A percentile compares a stretch with the other conserved stretches of the same genome.
phyloP scores from a whole-genome alignment of 2,797 vertebrate genomes.

The Xenopus petersii region DNA sequence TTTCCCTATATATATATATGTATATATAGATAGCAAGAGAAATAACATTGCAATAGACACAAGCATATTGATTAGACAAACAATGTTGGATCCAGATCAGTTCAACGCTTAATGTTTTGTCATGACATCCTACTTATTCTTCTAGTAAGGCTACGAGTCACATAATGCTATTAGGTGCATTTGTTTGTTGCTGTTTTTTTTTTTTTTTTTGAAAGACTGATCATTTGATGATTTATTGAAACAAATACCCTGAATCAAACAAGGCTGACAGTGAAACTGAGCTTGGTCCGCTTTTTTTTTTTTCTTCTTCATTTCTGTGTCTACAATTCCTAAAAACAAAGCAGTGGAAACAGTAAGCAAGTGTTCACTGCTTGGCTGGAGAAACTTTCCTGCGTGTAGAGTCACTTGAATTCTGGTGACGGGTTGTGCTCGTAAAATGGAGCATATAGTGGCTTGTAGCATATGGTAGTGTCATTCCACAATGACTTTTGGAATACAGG shows the following conservation, averaged over 20 bases:
- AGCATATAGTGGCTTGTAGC: constrained; percentile 66
- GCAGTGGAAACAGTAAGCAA: constrained; percentile 58
- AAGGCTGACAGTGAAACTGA: constrained; percentile 56
- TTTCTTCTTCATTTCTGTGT: constrained; percentile 13
- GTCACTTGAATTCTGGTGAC: constrained; percentile 57
- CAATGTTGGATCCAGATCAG: constrained; percentile 60
- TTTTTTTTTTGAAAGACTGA: constrained; percentile 49
- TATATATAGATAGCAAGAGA: constrained; percentile 38
- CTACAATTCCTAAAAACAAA: constrained; percentile 44
- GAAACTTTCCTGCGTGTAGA: constrained; percentile 56
- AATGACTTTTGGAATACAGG: constrained; percentile 63
- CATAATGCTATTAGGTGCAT: constrained; percentile 62
- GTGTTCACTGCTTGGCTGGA: constrained; percentile 53
- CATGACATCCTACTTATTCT: constrained; percentile 62
- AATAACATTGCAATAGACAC: constrained; percentile 59
- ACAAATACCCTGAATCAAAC: constrained; percentile 56
- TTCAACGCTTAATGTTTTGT: constrained; percentile 52
- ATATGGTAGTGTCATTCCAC: constrained; percentile 65
- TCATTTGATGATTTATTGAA: constrained; percentile 52
- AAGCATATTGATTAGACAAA: constrained; percentile 57
- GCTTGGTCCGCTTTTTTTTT: constrained; percentile 53
- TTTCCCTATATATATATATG: constrained; percentile 54
- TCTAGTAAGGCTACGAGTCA: constrained; percentile 68
- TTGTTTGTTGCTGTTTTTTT: constrained; percentile 42
- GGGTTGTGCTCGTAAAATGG: constrained; percentile 62